Percentiles rank a stretch among this genome's conserved stretches.
phyloP scores from a whole-genome alignment of 2,797 vertebrate species.

The Macroramphosus scolopax region DNA sequence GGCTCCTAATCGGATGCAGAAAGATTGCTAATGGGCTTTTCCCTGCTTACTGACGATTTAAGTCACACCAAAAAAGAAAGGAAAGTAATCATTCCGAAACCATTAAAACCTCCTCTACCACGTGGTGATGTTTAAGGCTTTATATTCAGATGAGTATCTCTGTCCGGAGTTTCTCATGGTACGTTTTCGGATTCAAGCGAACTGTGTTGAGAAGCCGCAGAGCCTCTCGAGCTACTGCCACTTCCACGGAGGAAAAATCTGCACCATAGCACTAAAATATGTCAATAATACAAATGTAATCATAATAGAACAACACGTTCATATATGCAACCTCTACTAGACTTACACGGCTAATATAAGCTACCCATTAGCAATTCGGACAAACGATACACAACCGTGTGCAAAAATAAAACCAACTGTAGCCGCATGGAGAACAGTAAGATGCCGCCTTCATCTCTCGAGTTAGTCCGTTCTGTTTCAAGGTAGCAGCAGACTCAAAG shows the following conservation, averaged over 20 bases:
- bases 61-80: conserved; percentile 12
- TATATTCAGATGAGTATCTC: conserved; percentile 41
- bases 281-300: conserved; percentile 71
- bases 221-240: conserved; percentile 32
- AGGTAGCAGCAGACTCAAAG: conserved; percentile 31
- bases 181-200: conserved; percentile 39
- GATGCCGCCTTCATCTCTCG: conserved; percentile 13
- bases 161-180: conserved; percentile 29
- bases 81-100: conserved; percentile 23
- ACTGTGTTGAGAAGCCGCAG: conserved; percentile 30
- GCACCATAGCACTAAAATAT: conserved; percentile 64
- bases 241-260: conserved; percentile 39
- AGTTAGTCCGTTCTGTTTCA: conserved; percentile 23
- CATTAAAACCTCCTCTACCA: conserved; percentile 18
- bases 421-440: conserved; percentile 51
- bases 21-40: conserved; percentile 11
- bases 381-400: conserved; percentile 36
- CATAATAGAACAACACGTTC: conserved; percentile 56
- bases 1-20: too few species aligned
- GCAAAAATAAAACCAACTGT: conserved; percentile 31
- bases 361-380: conserved; percentile 44
- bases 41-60: conserved; percentile 32
- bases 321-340: conserved; percentile 65
- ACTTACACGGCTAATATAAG: conserved; percentile 60
- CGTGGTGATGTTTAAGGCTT: conserved; percentile 70